Percentiles rank a stretch among this genome's conserved stretches.
These are phyloP conservation scores for Pandemis heparana DNA, from an alignment of 2,888 invertebrate species.

Conservation along the genomic window DNA sequence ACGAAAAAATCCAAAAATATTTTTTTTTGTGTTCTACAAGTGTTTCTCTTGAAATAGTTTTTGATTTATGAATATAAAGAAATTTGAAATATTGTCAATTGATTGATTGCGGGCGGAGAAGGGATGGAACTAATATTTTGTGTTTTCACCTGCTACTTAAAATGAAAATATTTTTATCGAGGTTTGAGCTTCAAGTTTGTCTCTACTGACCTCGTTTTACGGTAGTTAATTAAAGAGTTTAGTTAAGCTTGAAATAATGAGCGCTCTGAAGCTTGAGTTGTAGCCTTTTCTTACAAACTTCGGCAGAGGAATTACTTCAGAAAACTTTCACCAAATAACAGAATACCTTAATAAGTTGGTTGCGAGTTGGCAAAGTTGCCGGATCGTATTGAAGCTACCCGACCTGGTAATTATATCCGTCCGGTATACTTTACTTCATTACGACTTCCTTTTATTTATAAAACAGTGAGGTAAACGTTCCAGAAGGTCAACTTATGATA, in stretches of 20 bases:
- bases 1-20: no score
- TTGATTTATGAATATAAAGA: no score
- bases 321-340: slow-evolving; percentile 3
- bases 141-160: no score
- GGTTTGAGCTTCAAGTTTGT: background rate
- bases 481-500: no score
- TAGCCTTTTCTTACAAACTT: background rate
- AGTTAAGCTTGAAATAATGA: background rate
- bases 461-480: no score
- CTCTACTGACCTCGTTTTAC: no score
- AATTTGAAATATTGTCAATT: no score
- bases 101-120: no score
- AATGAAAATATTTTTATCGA: background rate
- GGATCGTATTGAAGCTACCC: slow-evolving; percentile 7
- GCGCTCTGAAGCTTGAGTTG: background rate
- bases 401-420: background rate
- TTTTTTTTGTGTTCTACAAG: no score
- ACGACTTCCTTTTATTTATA: no score
- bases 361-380: slow-evolving; percentile 5
- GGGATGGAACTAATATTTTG: no score
- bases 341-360: slow-evolving; percentile 12
- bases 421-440: background rate
- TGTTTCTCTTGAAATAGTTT: no score
- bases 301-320: slow-evolving; percentile 4
- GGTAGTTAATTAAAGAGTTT: background rate